Evolutionary conservation across 2,888 invertebrate genomes (phyloP).

Genomic region (Heliconius sara): DNA sequence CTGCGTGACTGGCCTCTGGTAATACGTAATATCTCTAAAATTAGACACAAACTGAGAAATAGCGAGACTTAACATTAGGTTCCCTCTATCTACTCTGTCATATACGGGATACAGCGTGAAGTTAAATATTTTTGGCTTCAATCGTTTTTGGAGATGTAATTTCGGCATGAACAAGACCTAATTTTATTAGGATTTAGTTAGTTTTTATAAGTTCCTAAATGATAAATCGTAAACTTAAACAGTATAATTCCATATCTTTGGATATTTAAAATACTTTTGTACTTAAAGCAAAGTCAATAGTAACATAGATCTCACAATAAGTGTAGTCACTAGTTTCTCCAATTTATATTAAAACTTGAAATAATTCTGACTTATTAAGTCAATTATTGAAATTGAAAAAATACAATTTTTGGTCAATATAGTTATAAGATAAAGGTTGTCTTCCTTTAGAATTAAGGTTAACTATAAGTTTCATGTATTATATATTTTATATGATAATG

Average conservation of each 20-base stretch:
- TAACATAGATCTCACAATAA: constrained; percentile 67
- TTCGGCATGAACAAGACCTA: not conserved
- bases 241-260: constrained; percentile 13
- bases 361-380: constrained; percentile 9
- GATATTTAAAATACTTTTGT: constrained; percentile 41
- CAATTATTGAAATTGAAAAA: not conserved
- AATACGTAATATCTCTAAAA: too few species aligned
- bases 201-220: constrained; percentile 49
- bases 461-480: constrained; percentile 12
- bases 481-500: constrained; percentile 10
- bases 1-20: too few species aligned
- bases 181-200: constrained; percentile 37
- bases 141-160: not conserved
- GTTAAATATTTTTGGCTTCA: too few species aligned
- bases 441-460: constrained; percentile 20
- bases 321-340: constrained; percentile 56
- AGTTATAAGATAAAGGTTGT: constrained; percentile 15
- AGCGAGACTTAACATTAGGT: too few species aligned
- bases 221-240: constrained; percentile 34
- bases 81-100: too few species aligned
- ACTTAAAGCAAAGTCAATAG: constrained; percentile 58
- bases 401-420: not conserved
- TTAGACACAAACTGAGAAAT: too few species aligned
- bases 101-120: too few species aligned
- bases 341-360: constrained; percentile 46